These are phyloP conservation scores for Motacilla tschutschensis DNA, from an alignment of 2,113 vertebrate species.

Conservation along the genomic window DNA sequence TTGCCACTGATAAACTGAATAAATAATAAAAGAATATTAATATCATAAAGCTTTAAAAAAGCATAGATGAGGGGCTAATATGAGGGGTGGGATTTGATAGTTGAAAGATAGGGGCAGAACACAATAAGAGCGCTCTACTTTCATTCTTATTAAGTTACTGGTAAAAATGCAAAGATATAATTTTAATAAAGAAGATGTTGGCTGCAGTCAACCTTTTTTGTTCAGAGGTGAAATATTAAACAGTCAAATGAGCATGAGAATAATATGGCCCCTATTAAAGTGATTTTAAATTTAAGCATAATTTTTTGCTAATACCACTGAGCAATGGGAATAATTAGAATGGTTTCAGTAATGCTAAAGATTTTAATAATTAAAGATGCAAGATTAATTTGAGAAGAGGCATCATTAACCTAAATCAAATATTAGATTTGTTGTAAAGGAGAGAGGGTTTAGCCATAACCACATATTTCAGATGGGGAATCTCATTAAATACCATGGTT, in stretches of 20 bases:
- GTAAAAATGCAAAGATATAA: constrained; percentile 58
- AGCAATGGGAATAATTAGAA: constrained; percentile 74
- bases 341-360: constrained; percentile 60
- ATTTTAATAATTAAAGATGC: constrained; percentile 76
- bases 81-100: constrained; percentile 54
- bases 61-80: constrained; percentile 66
- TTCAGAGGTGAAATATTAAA: constrained; percentile 67
- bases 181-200: constrained; percentile 61
- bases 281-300: constrained; percentile 72
- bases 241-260: constrained; percentile 53
- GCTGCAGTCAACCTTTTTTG: constrained; percentile 56
- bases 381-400: constrained; percentile 72
- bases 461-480: constrained; percentile 42
- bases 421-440: constrained; percentile 64
- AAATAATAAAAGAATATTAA: constrained; percentile 70
- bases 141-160: constrained; percentile 20
- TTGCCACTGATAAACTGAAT: constrained; percentile 66
- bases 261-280: constrained; percentile 62
- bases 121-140: constrained; percentile 34
- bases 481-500: constrained; percentile 52
- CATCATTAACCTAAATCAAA: constrained; percentile 76
- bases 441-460: constrained; percentile 9
- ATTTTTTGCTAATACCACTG: constrained; percentile 71
- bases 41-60: constrained; percentile 67
- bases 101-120: constrained; percentile 37